Base-by-base conservation (phyloP, 2,888 invertebrate species). In the Parnassius orleans region DNA sequence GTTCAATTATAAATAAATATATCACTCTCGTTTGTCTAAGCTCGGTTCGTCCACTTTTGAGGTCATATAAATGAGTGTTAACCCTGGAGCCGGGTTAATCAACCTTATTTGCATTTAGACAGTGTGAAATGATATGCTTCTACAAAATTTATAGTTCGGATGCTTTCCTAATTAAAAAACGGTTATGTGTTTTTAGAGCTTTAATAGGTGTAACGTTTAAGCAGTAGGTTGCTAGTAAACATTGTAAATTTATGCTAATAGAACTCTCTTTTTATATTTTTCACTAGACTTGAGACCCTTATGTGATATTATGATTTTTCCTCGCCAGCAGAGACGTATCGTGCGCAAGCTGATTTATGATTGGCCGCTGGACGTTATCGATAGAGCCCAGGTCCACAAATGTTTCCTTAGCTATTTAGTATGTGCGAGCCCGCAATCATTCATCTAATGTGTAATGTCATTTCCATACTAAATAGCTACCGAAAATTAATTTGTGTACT, bases 371-470 rank as follows among this genome's bases (percentile, higher is more conserved):
- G 74, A 75, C 71, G 68, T 74, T 66, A 70, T 76, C 74, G 74
- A 75, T 74, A 75, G 66, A 72, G 67, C 70, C 65, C 79, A 79
- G 79, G 79, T 79, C 74, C 77, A 78, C 79, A 78, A 77, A 71
- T 72, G 65, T 73, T 76, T 74, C 71, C 69, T 72, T 79, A 79
- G 79, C 79, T 79, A 79, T 79, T 79, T 78, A 79, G 79, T 78
- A 74, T 77, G 74, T 73, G 72, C 63, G 47, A 50, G 46, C 46
- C 71, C 63, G 72, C 72, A 69, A 68, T 74, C 75, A 75, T 71
- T 67, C 77, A 76, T 76, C 71, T 69, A 62, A 68, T 74, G 66
- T 70, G 66, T 72, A 68, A 66, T 68, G 50, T 67, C 67, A 69
- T 73, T 68, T 72, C 71, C 74, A 74, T 77, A 78, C 79, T 79